Evolutionary conservation across 1,140 invertebrate species (phyloP), one percentile per base, ranked within the genome.

Genomic region (Euglossa dilemma): DNA sequence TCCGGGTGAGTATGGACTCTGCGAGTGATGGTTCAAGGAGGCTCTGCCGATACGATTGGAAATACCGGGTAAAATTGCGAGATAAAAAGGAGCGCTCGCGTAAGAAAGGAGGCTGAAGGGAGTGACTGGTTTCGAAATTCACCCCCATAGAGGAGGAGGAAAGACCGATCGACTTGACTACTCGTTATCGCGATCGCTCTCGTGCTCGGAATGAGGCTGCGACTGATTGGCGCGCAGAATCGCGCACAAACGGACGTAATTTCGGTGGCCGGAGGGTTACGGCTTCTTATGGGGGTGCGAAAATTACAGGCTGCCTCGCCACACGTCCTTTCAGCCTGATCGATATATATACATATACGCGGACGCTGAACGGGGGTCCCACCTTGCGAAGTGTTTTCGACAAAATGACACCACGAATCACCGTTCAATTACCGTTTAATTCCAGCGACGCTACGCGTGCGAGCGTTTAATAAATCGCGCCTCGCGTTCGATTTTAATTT

Each of bases 191-290:
- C 85, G 91, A 92, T 93, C 87, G 90, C 89, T 91, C 84, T 84
- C 78, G 66, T 87, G 72, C 85, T 87, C 85, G 85, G 80, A 81
- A 85, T 45, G 69, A 80, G 80, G 85, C 86, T 70, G 81, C 59
- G 84, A 80, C 80, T 89, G 89, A 91, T 92, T 90, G 87, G 88
- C 81, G 87, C 71, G 85, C 79, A 80, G 89, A 91, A 90, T 91
- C 83, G 79, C 83, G 83, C 90, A 94, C 92, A 93, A 93, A 90
- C 90, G 92, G 91, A 91, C 89, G 86, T 92, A 92, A 93, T 94
- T 93, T 92, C 83, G 85, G 82, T 74, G 83, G 84, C 83, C 69
- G 85, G 87, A 83, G 85, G 90, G 81, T 80, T 90, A 83, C 67
- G 36, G 71, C 85, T 84, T 88, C 89, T 85, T 88, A 77, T 82